Base-by-base conservation (phyloP, 2,113 vertebrate species). In the Columba janthina region DNA sequence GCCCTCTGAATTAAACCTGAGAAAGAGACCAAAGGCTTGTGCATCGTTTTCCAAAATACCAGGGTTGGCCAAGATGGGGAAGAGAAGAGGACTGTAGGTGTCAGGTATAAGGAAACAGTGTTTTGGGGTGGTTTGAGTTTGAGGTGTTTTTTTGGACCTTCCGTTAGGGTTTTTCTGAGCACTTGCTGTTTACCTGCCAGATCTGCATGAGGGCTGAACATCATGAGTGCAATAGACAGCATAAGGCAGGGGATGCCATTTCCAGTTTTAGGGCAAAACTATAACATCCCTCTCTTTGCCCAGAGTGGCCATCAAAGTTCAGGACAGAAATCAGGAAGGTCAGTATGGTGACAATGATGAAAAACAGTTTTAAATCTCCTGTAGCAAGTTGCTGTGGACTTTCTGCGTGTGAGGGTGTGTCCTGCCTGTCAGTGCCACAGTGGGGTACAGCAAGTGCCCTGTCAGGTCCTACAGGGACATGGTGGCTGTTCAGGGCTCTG, bases 1-100 rank as follows among this genome's bases (percentile, higher is more conserved):
- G 4, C 38, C 51, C 48, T 48, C 11, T 65, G 66, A 88, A 91
- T 89, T 81, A 90, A 96, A 89, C 28, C 53, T 57, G 22, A 87
- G 67, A 11, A 86, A 71, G 60, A 67, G 17, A 21, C 51, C 40
- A n/a, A 42, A 70, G 50, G 60, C 34, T 89, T 57, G 25, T 11
- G 4, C 46, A 3, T 48, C 85, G 44, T 32, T 76, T 85, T 58
- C 42, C 19, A 65, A 58, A 87, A 64, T 11, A 21, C 10, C 4
- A 2, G 29, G 57, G 5, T 40, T 56, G 64, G 15, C 34, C 40
- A 69, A 44, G 67, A 28, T 1, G 6, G 36, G 40, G 21, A 72
- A 25, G 34, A 66, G 46, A 76, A 57, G 21, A 64, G 14, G n/a
- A 16, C 38, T 65, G 15, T 24, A 4, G 18, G 40, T 14, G 12